Base-by-base conservation (phyloP, 2,113 vertebrate species). In the Brachyhypopomus gauderio region DNA sequence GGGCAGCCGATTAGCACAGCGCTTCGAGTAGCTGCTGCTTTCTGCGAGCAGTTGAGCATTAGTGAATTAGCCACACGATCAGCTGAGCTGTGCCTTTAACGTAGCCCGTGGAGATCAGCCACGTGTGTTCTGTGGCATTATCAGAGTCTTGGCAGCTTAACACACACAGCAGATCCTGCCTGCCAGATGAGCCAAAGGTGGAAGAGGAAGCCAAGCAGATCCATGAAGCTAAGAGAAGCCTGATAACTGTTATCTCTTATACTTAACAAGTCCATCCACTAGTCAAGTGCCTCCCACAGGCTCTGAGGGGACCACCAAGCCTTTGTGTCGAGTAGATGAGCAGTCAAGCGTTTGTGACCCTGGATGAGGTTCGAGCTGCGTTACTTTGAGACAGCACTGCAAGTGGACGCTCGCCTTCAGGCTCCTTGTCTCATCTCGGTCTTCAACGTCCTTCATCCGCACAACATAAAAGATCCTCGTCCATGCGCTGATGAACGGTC, bases 401-500 rank as follows among this genome's bases (percentile, higher is more conserved):
- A 5, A 41, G 9, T 3, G 41, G 41, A 41, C 9, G 41, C 1
- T 6, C 41, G 41, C 88, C 87, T 88, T 86, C 84, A 23, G 84
- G 85, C 81, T 87, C 88, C 82, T 85, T 90, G 85, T 41, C 41
- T 41, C 86, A 90, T 91, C 88, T 90, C 80, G 83, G 19, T 52
- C 30, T 72, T 71, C 36, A 52, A 17, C 25, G 19, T 63, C 83
- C 87, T 86, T 83, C 84, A 86, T 87, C 17, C 87, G 86, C 79
- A 86, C 85, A 86, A 86, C 83, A 83, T 88, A 71, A 87, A 82
- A 87, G 85, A 71, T 77, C 71, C 38, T 17, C 34, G 71, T 76
- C 67, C 12, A 41, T 67, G 63, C 12, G 62, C 52, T 79, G 76
- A 73, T 72, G 22, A 58, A 69, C 55, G 27, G 67, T 83, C 85